Evolutionary conservation across 2,888 invertebrate genomes (phyloP).

Genomic region (Lasioglossum villosulum): DNA sequence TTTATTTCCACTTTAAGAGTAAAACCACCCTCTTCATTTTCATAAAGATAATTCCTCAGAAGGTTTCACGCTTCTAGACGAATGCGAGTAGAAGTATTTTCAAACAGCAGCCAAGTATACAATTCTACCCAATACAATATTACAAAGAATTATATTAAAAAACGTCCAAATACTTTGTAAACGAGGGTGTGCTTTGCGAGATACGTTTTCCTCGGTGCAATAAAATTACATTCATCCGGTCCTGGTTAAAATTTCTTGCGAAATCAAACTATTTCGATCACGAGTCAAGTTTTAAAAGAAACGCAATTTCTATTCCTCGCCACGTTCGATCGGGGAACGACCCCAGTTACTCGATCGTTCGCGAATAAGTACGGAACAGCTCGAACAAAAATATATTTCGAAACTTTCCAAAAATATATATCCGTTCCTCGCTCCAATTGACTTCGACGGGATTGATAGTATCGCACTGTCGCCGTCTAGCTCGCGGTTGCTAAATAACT

Average conservation of each 20-base stretch:
- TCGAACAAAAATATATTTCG: constrained; percentile 56
- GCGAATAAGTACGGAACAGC: constrained; percentile 51
- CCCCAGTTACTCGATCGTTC: constrained; percentile 33
- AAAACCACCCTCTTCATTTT: background rate
- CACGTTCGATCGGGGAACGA: constrained; percentile 2
- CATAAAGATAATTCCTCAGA: background rate
- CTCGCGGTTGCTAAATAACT: background rate
- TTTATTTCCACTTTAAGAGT: background rate
- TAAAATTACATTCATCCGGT: background rate
- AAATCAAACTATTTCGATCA: constrained; percentile 10
- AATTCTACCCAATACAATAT: background rate
- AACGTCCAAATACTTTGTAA: background rate
- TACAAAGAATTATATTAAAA: background rate
- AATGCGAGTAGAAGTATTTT: background rate
- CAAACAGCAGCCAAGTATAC: background rate
- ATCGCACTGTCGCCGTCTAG: constrained; percentile 32
- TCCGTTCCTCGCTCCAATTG: constrained; percentile 35
- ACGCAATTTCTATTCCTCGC: constrained; percentile 4
- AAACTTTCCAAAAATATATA: constrained; percentile 68
- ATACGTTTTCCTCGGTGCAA: background rate
- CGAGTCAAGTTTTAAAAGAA: background rate
- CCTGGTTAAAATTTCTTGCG: background rate
- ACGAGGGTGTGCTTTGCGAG: background rate
- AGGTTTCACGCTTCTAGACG: background rate
- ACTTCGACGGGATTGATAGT: constrained; percentile 45